Evolutionary conservation across 2,113 vertebrate genomes (phyloP), one percentile per base, ranked within the genome.

Genomic region (Xenopus borealis): DNA sequence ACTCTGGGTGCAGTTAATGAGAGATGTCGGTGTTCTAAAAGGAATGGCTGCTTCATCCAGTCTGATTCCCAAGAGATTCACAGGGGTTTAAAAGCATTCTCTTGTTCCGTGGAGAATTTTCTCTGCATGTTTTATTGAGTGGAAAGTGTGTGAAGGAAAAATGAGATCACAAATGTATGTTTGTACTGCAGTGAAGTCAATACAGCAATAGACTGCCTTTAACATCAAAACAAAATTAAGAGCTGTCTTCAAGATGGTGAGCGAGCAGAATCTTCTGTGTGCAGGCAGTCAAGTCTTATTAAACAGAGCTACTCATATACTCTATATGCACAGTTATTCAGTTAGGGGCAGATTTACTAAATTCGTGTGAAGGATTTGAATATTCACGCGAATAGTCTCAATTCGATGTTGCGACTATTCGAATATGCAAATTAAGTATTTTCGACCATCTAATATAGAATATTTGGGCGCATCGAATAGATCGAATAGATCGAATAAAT

Each of bases 201-300:
- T 92, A 90, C 88, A 91, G 88, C 88, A 91, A 93, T 92, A 92
- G 91, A 86, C 91, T 83, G 57, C 81, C 84, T 89, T 82, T 91
- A 96, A 96, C 93, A 95, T 94, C 91, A 94, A 94, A 96, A 95
- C 93, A 97, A 91, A 94, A 94, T 95, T 92, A 94, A 84, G 88
- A 91, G 63, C 85, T 90, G 88, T 89, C 91, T 86, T 87, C 71
- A 79, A 85, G 81, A 82, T 86, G 86, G 86, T 81, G 87, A 91
- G 85, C 83, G 88, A 88, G 84, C 79, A 83, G 78, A 81, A 81
- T 77, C 72, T 80, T 62, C 78, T 68, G 7, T 79, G 71, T 83
- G 81, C 81, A 79, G 55, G 71, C 69, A 80, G 78, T 82, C 84
- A 88, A 72, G 40, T 27, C 16, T 57, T 30, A 77, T 75, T 47